Conservation (phyloP, 2,113 vertebrate genomes). For the Mirounga angustirostris region DNA sequence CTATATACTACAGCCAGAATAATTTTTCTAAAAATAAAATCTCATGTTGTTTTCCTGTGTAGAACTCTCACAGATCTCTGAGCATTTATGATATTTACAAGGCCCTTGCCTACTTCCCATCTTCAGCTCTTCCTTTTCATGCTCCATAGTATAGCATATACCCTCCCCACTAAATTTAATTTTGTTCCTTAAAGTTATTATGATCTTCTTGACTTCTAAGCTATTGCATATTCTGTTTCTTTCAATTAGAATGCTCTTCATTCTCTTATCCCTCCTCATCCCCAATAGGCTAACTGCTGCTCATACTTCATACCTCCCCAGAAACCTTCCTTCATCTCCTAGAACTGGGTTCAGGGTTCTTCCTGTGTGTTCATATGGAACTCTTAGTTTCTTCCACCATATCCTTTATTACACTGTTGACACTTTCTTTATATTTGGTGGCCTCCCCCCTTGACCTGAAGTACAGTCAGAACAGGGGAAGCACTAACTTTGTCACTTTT, state of each 20-base stretch:
- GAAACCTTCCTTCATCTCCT: neutral
- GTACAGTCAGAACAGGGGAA: neutral
- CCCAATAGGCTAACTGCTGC: neutral
- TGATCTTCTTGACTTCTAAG: neutral
- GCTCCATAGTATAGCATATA: neutral
- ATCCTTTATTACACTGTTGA: neutral
- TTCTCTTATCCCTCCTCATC: neutral
- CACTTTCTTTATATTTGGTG: constrained; percentile 14
- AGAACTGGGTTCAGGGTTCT: neutral
- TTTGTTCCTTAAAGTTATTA: neutral
- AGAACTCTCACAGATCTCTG: neutral
- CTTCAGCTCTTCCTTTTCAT: constrained; percentile 18
- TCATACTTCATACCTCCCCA: neutral
- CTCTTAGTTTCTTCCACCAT: neutral
- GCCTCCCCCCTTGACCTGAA: neutral
- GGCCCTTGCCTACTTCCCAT: neutral
- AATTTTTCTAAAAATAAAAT: constrained; percentile 57
- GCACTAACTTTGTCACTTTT: neutral
- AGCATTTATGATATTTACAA: neutral
- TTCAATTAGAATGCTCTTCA: neutral
- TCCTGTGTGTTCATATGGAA: neutral
- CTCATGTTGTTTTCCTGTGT: neutral
- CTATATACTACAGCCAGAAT: neutral
- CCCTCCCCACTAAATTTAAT: neutral
- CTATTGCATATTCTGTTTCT: constrained; percentile 10